A percentile compares a stretch with the other conserved stretches of the same genome.
Conservation (phyloP, 2,888 invertebrate genomes). For the Macrosoma leucophasiata region DNA sequence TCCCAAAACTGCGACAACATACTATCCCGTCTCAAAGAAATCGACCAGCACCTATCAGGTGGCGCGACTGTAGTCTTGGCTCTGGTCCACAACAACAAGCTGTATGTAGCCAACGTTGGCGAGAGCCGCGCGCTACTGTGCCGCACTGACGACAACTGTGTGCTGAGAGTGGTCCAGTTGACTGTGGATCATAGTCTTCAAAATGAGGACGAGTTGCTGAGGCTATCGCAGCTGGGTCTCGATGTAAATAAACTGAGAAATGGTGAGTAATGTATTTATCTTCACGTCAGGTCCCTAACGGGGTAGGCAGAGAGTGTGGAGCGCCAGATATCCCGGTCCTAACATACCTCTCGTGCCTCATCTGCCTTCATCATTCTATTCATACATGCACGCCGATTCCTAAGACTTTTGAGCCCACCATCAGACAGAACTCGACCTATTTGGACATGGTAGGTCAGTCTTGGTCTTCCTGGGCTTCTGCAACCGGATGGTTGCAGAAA, state of each 20-base stretch:
- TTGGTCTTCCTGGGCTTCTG: no score
- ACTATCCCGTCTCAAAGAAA: conserved; percentile 80
- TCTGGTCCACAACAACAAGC: conserved; percentile 82
- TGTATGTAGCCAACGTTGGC: conserved; percentile 89
- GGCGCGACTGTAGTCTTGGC: conserved; percentile 91
- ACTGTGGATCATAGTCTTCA: conserved; percentile 89
- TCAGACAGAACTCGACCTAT: no score
- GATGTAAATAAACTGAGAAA: conserved; percentile 81
- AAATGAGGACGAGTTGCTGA: conserved; percentile 89
- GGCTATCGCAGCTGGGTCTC: conserved; percentile 85
- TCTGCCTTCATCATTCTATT: no score
- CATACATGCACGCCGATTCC: no score
- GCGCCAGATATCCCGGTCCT: no score
- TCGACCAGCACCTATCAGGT: conserved; percentile 86
- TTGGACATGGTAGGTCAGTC: no score
- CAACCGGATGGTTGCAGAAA: no score
- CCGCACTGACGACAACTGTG: conserved; percentile 84
- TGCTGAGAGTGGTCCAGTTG: conserved; percentile 84
- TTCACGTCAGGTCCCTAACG: no score
- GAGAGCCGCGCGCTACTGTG: conserved; percentile 87
- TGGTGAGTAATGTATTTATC: no score
- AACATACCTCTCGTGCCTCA: no score
- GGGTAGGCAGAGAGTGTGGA: no score
- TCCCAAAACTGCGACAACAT: conserved; percentile 67
- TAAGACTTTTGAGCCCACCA: no score